Evolutionary conservation across 2,888 invertebrate genomes (phyloP).

Genomic region (Rhyacophila evoluta): DNA sequence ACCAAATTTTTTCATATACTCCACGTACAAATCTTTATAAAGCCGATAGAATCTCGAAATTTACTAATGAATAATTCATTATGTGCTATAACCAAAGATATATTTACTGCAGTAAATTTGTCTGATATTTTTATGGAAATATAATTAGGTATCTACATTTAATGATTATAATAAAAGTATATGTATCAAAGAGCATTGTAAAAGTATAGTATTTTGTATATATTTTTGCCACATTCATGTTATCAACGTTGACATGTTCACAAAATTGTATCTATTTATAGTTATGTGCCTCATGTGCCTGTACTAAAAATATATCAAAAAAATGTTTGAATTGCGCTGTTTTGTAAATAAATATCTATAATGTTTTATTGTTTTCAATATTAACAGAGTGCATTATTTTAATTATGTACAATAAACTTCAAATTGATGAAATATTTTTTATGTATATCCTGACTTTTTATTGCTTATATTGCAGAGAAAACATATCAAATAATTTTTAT

Average conservation of each 20-base stretch:
- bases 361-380: neutral
- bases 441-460: neutral
- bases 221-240: neutral
- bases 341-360: neutral
- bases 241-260: neutral
- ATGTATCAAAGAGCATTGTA: neutral
- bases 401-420: neutral
- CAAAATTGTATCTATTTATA: neutral
- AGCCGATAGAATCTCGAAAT: no score
- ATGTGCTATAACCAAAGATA: conserved; percentile 9
- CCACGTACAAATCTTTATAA: no score
- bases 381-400: neutral
- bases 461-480: conserved; percentile 4
- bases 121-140: neutral
- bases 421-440: neutral
- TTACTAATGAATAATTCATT: neutral
- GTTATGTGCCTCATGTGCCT: neutral
- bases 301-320: neutral
- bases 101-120: conserved; percentile 1
- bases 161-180: neutral
- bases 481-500: neutral
- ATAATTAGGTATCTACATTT: neutral
- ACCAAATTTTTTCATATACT: no score
- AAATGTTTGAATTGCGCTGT: neutral
- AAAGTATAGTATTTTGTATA: neutral